Evolutionary conservation across 2,797 vertebrate species (phyloP).

Genomic region (Ibycter americanus): DNA sequence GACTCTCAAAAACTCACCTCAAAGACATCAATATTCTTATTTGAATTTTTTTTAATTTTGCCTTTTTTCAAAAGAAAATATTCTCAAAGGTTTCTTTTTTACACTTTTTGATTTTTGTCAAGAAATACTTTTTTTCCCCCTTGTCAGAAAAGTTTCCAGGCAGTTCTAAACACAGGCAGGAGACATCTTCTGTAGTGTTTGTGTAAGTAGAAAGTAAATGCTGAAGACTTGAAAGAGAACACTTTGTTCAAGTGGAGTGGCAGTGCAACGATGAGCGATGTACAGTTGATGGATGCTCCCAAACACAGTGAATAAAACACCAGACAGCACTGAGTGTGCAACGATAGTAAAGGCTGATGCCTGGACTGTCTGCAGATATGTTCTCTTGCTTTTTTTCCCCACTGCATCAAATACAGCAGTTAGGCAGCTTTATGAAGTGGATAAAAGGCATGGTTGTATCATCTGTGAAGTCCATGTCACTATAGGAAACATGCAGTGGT

Average conservation of each 20-base stretch:
- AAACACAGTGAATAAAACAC: not conserved
- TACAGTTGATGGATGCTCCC: not conserved
- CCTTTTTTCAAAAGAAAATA: not conserved
- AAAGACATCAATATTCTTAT: not conserved
- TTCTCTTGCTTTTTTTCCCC: not conserved
- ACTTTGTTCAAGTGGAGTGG: rapidly evolving
- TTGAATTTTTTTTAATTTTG: not conserved
- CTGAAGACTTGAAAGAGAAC: not conserved
- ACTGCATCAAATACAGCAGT: not conserved
- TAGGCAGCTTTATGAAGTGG: not conserved
- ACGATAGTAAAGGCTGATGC: not conserved
- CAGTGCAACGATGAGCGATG: not conserved
- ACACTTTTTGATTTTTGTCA: not conserved
- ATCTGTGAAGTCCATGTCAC: not conserved
- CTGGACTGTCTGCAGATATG: not conserved
- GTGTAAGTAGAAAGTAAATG: not conserved
- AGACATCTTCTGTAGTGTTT: not conserved
- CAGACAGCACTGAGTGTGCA: not conserved
- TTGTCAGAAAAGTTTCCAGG: not conserved
- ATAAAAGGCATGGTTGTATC: not conserved
- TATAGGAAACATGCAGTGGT: not conserved
- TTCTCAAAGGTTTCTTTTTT: not conserved
- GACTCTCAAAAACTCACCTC: not conserved
- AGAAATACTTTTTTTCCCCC: not conserved
- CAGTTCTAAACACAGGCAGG: not conserved